These are phyloP conservation scores for Dryadula phaetusa DNA, from an alignment of 2,888 invertebrate species.

Conservation along the genomic window DNA sequence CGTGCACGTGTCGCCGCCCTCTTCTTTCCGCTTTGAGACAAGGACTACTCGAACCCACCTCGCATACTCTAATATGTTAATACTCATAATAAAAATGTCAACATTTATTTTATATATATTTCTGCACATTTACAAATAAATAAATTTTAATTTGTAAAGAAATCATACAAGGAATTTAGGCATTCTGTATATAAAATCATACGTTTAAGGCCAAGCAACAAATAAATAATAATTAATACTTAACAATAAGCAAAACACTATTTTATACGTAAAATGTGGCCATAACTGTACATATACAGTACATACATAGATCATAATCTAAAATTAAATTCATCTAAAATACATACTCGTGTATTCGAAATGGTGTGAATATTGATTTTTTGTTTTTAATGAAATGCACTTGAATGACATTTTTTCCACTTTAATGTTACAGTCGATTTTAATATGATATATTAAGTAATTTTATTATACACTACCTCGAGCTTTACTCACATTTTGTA, in stretches of 20 bases:
- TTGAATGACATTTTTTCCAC: not conserved
- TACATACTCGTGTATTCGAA: not conserved
- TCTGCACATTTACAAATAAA: no score
- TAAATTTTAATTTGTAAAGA: not conserved
- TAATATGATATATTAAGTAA: not conserved
- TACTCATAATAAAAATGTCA: not conserved
- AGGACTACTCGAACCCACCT: constrained; percentile 65
- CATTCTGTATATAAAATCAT: not conserved
- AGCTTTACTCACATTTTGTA: constrained; percentile 37
- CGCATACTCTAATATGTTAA: constrained; percentile 58
- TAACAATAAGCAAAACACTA: not conserved
- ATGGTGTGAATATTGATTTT: not conserved
- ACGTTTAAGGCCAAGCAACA: not conserved
- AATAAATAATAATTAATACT: not conserved
- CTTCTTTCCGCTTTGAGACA: constrained; percentile 85
- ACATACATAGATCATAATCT: not conserved
- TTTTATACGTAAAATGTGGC: not conserved
- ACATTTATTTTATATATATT: no score
- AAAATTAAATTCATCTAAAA: not conserved
- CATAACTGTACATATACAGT: no score
- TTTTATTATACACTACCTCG: constrained; percentile 35
- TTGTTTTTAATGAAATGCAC: not conserved
- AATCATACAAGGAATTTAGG: not conserved
- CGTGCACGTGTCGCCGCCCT: constrained; percentile 88
- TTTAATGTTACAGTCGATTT: not conserved